Evolutionary conservation across 2,113 vertebrate genomes (phyloP).

Genomic region (Arothron firmamentum): DNA sequence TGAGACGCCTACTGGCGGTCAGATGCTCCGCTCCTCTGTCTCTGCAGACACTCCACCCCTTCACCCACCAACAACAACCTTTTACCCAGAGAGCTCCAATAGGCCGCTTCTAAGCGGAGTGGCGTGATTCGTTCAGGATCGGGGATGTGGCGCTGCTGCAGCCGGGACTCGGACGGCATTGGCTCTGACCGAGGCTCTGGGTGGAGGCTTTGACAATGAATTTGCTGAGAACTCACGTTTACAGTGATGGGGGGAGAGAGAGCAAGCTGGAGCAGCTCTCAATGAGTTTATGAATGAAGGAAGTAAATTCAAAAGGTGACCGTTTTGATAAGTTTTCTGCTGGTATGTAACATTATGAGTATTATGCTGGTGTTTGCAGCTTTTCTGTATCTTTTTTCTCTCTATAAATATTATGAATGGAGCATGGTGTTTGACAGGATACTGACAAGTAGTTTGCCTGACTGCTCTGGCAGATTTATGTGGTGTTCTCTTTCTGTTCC

Average conservation of each 20-base stretch:
- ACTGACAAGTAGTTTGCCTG: too few species aligned
- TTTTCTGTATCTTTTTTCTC: not conserved
- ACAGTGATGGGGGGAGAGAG: conserved; percentile 44
- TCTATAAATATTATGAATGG: too few species aligned
- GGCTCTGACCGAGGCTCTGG: conserved; percentile 46
- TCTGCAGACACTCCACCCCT: conserved; percentile 9
- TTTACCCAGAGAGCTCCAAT: conserved; percentile 68
- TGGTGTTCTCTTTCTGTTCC: too few species aligned
- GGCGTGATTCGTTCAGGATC: conserved; percentile 53
- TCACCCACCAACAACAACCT: conserved; percentile 56
- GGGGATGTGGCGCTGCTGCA: conserved; percentile 41
- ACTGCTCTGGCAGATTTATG: too few species aligned
- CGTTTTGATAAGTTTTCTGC: not conserved
- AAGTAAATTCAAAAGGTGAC: not conserved
- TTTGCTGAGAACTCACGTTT: conserved; percentile 66
- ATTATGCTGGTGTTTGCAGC: not conserved
- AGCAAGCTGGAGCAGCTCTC: conserved; percentile 27
- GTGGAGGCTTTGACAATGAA: conserved; percentile 61
- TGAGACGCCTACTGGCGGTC: not conserved
- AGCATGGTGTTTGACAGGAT: too few species aligned
- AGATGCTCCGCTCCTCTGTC: not conserved
- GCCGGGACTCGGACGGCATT: conserved; percentile 39
- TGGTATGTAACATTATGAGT: not conserved
- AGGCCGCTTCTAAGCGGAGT: conserved; percentile 23
- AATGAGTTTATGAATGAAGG: conserved; percentile 40